Percentiles rank a stretch among this genome's conserved stretches.
Conservation (phyloP, 2,888 invertebrate species). For the Rhabditophanes sp. region DNA sequence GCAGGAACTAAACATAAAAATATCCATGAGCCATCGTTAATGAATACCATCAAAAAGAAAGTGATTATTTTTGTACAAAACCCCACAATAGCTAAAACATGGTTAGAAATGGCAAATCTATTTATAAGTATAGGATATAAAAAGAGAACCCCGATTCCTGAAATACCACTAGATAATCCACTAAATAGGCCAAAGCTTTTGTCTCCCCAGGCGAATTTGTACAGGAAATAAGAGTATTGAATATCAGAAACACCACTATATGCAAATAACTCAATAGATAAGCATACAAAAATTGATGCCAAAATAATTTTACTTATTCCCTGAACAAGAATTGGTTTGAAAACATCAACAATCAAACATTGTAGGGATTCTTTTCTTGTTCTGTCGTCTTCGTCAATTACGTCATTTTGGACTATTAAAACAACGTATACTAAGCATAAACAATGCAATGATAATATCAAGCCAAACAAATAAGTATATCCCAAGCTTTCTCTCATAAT, state of each 20-base stretch:
- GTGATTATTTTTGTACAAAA: slow-evolving; percentile 39
- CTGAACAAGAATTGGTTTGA: too few species aligned
- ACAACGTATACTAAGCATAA: slow-evolving; percentile 41
- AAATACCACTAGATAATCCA: slow-evolving; percentile 27
- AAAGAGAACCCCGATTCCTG: slow-evolving; percentile 23
- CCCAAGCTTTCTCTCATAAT: slow-evolving; percentile 41
- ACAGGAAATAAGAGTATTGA: slow-evolving; percentile 31
- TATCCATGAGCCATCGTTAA: slow-evolving; percentile 33
- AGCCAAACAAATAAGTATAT: slow-evolving; percentile 42
- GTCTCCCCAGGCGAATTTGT: slow-evolving; percentile 31
- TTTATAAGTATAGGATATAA: slow-evolving; percentile 28
- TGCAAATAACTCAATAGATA: slow-evolving; percentile 26
- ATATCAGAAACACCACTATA: slow-evolving; percentile 27
- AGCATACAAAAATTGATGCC: slow-evolving; percentile 20
- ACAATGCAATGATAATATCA: slow-evolving; percentile 29
- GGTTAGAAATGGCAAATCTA: slow-evolving; percentile 30
- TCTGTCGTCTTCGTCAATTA: not conserved
- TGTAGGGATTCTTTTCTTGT: not conserved
- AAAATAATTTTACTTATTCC: slow-evolving; percentile 6
- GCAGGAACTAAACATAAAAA: slow-evolving; percentile 30
- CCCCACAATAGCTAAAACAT: slow-evolving; percentile 39
- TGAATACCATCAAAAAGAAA: slow-evolving; percentile 27
- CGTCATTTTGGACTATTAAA: slow-evolving; percentile 1
- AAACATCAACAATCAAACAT: too few species aligned
- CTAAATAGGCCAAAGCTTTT: slow-evolving; percentile 37